A percentile compares a stretch with the other conserved stretches of the same genome.
These are phyloP conservation scores for Cisticola juncidis DNA, from an alignment of 2,113 vertebrate species.

Conservation along the genomic window DNA sequence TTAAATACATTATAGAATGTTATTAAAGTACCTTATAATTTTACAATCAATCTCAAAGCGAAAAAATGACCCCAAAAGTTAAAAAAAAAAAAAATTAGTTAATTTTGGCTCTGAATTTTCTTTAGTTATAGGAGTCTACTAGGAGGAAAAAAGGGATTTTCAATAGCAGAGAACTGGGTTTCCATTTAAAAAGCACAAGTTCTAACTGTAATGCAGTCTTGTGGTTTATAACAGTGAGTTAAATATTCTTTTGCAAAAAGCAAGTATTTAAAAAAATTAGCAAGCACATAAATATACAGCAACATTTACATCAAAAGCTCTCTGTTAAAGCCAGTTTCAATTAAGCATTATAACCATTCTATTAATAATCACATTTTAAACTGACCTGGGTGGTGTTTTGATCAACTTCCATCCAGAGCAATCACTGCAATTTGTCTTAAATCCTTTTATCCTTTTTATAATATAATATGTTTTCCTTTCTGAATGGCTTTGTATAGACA, in stretches of 20 bases:
- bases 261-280: neutral
- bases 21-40: neutral
- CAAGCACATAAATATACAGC: neutral
- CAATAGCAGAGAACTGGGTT: neutral
- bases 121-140: neutral
- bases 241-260: neutral
- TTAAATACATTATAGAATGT: neutral
- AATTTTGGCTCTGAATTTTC: neutral
- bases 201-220: neutral
- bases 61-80: neutral
- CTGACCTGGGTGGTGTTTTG: neutral
- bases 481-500: neutral
- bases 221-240: neutral
- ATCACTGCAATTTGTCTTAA: neutral
- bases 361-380: neutral
- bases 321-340: neutral
- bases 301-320: neutral
- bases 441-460: neutral
- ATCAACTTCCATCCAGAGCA: neutral
- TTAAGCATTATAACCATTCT: neutral
- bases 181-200: neutral
- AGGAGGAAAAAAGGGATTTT: neutral
- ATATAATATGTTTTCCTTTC: neutral
- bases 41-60: neutral
- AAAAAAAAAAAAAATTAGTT: neutral